Conservation (phyloP, 2,797 vertebrate genomes). For the Takifugu rubripes region DNA sequence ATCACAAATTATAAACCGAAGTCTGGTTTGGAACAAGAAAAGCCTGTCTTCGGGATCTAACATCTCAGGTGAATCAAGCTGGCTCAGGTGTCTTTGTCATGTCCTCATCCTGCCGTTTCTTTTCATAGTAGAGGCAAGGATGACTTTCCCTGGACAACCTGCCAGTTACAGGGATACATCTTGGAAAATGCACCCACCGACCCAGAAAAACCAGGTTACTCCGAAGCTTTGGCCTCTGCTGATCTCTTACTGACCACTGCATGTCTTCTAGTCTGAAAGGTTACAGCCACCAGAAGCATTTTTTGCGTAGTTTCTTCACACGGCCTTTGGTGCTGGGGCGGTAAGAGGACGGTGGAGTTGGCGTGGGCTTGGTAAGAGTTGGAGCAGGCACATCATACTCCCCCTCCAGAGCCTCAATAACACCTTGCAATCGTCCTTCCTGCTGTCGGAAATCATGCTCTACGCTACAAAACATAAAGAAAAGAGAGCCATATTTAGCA, state of each 20-base stretch:
- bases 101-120: constrained; percentile 18
- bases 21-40: constrained; percentile 4
- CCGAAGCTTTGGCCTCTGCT: constrained; percentile 4
- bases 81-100: no score
- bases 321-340: constrained; percentile 76
- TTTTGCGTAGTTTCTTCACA: constrained; percentile 90
- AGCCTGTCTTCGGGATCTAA: no score
- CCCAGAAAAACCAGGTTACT: constrained; percentile 3
- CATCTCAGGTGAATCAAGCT: no score
- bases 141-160: constrained; percentile 17
- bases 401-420: constrained; percentile 77
- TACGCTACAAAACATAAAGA: constrained; percentile 77
- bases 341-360: constrained; percentile 34
- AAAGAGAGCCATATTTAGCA: constrained; percentile 10
- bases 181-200: constrained; percentile 6
- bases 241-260: constrained; percentile 7
- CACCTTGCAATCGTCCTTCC: constrained; percentile 85
- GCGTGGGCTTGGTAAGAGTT: constrained; percentile 41
- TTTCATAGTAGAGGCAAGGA: constrained; percentile 6
- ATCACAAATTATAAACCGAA: constrained; percentile 17
- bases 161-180: constrained; percentile 23
- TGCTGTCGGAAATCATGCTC: constrained; percentile 96
- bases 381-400: constrained; percentile 71
- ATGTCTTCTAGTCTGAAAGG: constrained; percentile 6
- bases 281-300: constrained; percentile 99